Conservation (phyloP, 2,888 invertebrate genomes). For the Mechanitis mazaeus region DNA sequence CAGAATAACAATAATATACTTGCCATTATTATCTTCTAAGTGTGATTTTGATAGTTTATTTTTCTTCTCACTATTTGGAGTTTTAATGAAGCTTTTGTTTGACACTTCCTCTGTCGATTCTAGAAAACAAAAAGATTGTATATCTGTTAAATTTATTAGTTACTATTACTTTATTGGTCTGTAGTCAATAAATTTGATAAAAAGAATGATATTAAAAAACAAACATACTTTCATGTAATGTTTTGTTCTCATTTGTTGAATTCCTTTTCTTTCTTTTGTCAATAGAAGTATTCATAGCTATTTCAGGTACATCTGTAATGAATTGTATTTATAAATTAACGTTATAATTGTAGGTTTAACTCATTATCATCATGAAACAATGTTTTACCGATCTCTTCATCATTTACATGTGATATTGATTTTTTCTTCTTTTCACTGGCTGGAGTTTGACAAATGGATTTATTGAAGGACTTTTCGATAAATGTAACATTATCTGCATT, state of each 20-base stretch:
- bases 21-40: constrained; percentile 14
- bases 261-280: constrained; percentile 6
- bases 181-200: background rate
- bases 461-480: constrained; percentile 16
- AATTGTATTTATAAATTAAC: background rate
- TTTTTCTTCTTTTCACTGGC: constrained; percentile 25
- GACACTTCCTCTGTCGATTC: background rate
- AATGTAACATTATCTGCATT: constrained; percentile 7
- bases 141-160: background rate
- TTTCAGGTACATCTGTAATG: constrained; percentile 4
- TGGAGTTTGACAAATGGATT: constrained; percentile 25
- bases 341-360: background rate
- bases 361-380: background rate
- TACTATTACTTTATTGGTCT: background rate
- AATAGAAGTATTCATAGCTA: constrained; percentile 7
- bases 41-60: constrained; percentile 13
- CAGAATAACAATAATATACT: background rate
- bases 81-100: constrained; percentile 13
- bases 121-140: background rate
- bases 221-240: constrained; percentile 1
- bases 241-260: constrained; percentile 2
- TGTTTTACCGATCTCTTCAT: background rate
- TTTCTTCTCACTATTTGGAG: constrained; percentile 19
- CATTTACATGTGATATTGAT: constrained; percentile 14
- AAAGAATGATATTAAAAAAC: background rate